Conservation (phyloP, 64 coral and sea anemone genomes). For the Stichodactyla helianthus region DNA sequence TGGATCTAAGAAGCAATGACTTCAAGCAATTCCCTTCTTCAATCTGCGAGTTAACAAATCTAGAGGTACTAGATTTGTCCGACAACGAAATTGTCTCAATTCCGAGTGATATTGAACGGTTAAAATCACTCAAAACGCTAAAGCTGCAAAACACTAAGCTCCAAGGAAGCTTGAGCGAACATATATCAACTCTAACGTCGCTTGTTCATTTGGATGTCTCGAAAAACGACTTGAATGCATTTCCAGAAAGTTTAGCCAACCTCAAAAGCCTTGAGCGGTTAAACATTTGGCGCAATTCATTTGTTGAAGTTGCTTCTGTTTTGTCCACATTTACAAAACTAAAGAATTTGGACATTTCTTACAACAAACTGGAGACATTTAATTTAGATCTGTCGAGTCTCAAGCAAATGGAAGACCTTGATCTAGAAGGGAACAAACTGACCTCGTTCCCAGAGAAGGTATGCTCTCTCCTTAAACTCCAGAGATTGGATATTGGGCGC, state of each 20-base stretch:
- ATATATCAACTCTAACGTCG: conserved; percentile 3
- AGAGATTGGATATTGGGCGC: conserved; percentile 25
- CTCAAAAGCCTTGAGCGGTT: not conserved
- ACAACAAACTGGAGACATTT: conserved; percentile 29
- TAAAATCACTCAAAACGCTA: conserved; percentile 1
- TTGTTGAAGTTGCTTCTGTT: conserved; percentile 21
- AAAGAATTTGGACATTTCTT: conserved; percentile 37
- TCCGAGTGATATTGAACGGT: not conserved
- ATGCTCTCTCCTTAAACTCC: conserved; percentile 10
- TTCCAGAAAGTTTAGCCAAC: conserved; percentile 20
- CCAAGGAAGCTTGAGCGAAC: not conserved
- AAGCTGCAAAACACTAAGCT: not conserved
- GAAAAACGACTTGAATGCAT: conserved; percentile 1
- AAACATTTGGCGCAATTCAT: conserved; percentile 22
- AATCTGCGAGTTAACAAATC: conserved; percentile 1
- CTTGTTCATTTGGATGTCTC: conserved; percentile 24
- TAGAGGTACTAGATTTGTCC: conserved; percentile 15
- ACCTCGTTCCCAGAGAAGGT: conserved; percentile 2
- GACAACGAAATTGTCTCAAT: not conserved
- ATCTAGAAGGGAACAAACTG: conserved; percentile 36
- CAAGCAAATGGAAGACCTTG: conserved; percentile 1
- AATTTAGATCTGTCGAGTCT: not conserved
- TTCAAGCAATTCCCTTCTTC: not conserved
- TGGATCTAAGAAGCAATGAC: not conserved
- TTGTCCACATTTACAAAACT: conserved; percentile 23